phyloP scores from a whole-genome alignment of 1,140 invertebrate genomes.

The Gonioctena quinquepunctata region DNA sequence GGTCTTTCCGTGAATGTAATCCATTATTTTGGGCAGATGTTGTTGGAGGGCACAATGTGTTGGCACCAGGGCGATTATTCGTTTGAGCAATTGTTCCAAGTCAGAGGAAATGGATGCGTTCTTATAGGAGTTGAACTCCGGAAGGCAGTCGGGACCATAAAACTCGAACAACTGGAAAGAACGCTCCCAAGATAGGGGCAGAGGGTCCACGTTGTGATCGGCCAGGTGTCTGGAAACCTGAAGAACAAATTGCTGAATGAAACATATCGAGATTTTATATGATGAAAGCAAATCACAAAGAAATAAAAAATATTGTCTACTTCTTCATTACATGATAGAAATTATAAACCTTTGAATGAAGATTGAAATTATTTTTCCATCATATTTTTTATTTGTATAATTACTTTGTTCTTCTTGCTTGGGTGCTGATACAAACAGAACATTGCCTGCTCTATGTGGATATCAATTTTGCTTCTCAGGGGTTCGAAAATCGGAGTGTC shows the following conservation, averaged over 20 bases:
- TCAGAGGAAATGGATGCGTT: constrained; percentile 74
- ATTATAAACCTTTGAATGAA: no score
- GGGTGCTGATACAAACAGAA: constrained; percentile 89
- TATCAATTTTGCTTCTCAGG: constrained; percentile 63
- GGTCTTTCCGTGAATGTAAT: constrained; percentile 67
- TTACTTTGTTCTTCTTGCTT: constrained; percentile 68
- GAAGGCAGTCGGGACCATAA: constrained; percentile 77
- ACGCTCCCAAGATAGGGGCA: constrained; percentile 77
- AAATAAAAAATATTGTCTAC: no score
- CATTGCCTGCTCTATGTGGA: constrained; percentile 84
- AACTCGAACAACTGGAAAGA: constrained; percentile 81
- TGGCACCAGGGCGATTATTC: constrained; percentile 76
- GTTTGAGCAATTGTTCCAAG: constrained; percentile 75
- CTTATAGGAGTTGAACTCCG: constrained; percentile 81
- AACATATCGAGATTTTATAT: no score
- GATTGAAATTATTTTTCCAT: no score
- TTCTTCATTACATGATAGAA: no score
- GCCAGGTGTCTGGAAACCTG: constrained; percentile 68
- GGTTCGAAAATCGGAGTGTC: constrained; percentile 62
- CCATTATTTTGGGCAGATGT: constrained; percentile 63
- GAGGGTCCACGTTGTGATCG: constrained; percentile 76
- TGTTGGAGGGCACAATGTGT: constrained; percentile 65
- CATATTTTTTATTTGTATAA: no score
- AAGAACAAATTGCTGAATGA: no score
- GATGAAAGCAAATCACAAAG: no score